Evolutionary conservation across 2,797 vertebrate genomes (phyloP).

Genomic region (Alouatta caraya): DNA sequence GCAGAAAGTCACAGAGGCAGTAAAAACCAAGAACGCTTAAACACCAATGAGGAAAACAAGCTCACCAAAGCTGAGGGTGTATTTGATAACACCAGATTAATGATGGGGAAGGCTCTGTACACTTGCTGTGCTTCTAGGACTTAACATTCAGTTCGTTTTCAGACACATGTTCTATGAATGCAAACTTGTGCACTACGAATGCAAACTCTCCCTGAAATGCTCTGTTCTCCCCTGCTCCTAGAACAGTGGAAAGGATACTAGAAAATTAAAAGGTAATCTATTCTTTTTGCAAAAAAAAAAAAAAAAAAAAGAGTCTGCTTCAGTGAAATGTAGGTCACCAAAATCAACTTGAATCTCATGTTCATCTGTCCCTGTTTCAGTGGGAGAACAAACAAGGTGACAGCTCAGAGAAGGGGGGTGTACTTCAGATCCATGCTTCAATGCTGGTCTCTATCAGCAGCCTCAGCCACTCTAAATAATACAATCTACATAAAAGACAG

Average conservation of each 20-base stretch:
- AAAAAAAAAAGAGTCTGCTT: background rate
- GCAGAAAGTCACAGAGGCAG: background rate
- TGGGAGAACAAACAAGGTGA: background rate
- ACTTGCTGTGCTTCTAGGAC: background rate
- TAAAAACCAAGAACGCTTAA: background rate
- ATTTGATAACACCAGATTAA: background rate
- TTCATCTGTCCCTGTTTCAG: background rate
- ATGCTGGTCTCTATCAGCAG: background rate
- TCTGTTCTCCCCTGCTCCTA: background rate
- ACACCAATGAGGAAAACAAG: constrained; percentile 1
- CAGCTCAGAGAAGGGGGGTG: background rate
- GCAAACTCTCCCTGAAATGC: background rate
- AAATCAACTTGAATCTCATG: constrained; percentile 38
- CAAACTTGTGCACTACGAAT: background rate
- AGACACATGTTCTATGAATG: background rate
- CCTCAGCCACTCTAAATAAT: background rate
- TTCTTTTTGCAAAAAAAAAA: background rate
- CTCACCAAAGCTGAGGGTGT: background rate
- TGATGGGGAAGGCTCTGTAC: background rate
- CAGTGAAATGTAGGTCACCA: constrained; percentile 38
- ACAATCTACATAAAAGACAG: background rate
- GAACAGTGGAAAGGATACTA: background rate
- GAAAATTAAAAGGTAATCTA: constrained; percentile 15
- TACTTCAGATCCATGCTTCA: background rate
- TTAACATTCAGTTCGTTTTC: background rate